phyloP scores from a whole-genome alignment of 2,888 invertebrate genomes.

The Salpingus planirostris region DNA sequence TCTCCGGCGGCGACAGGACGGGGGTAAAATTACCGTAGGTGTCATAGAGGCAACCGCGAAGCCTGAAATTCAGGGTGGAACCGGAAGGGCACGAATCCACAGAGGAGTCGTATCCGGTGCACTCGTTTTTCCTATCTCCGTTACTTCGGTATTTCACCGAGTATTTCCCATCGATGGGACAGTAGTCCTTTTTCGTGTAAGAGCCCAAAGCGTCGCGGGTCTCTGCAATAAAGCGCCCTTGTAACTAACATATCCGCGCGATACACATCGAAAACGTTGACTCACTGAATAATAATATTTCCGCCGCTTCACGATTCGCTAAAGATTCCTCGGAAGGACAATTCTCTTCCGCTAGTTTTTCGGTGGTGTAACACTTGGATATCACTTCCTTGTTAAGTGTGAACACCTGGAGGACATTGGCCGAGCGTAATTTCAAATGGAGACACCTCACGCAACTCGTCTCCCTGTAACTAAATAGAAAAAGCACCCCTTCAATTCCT shows the following conservation, averaged over 20 bases:
- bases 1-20: too few species aligned
- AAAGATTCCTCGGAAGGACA: slow-evolving; percentile 46
- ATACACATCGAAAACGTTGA: slow-evolving; percentile 16
- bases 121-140: slow-evolving; percentile 45
- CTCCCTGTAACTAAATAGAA: slow-evolving; percentile 47
- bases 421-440: slow-evolving; percentile 49
- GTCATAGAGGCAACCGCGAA: slow-evolving; percentile 49
- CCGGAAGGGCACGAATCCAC: slow-evolving; percentile 54
- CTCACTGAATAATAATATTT: slow-evolving; percentile 55
- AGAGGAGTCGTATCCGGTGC: slow-evolving; percentile 47
- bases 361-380: slow-evolving; percentile 51
- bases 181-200: slow-evolving; percentile 49
- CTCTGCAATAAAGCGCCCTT: slow-evolving; percentile 37
- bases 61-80: slow-evolving; percentile 48
- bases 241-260: slow-evolving; percentile 5
- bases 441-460: slow-evolving; percentile 54
- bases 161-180: slow-evolving; percentile 55
- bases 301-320: slow-evolving; percentile 28
- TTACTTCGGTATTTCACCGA: slow-evolving; percentile 48
- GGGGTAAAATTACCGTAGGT: slow-evolving; percentile 50
- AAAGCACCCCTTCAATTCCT: too few species aligned
- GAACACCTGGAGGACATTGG: slow-evolving; percentile 53
- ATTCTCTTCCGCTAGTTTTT: slow-evolving; percentile 49
- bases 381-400: slow-evolving; percentile 47
- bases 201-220: slow-evolving; percentile 45